Conservation (phyloP, 2,888 invertebrate genomes). For the Lomographa bimaculata region DNA sequence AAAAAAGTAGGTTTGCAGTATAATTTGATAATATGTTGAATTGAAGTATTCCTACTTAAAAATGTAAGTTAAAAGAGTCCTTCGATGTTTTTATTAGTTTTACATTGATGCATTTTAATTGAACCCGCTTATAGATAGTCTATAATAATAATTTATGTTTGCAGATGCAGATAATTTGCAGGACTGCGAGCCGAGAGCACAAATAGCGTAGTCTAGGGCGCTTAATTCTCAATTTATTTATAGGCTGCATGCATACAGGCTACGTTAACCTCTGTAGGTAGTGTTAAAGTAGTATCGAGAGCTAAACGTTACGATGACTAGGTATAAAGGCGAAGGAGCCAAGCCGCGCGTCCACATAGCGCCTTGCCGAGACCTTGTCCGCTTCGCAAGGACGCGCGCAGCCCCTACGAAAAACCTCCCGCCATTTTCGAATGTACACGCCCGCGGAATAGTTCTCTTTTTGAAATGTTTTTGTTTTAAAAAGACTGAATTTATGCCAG, state of each 20-base stretch:
- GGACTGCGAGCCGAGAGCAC: slow-evolving; percentile 9
- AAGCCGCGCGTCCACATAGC: slow-evolving; percentile 65
- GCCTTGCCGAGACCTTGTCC: slow-evolving; percentile 74
- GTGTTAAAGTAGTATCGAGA: slow-evolving; percentile 36
- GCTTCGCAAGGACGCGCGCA: slow-evolving; percentile 74
- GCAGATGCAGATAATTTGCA: slow-evolving; percentile 25
- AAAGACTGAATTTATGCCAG: slow-evolving; percentile 34
- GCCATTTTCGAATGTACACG: slow-evolving; percentile 71
- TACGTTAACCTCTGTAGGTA: slow-evolving; percentile 36
- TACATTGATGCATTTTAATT: background rate
- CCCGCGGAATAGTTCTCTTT: slow-evolving; percentile 63
- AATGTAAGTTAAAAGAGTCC: no score
- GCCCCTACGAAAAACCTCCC: slow-evolving; percentile 68
- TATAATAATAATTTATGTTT: slow-evolving; percentile 9
- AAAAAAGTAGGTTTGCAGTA: no score
- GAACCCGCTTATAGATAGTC: background rate
- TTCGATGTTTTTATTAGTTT: background rate
- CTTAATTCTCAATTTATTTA: slow-evolving; percentile 39
- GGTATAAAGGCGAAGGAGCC: slow-evolving; percentile 74
- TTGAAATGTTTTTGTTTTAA: slow-evolving; percentile 33
- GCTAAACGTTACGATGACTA: slow-evolving; percentile 56
- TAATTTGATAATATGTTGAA: no score
- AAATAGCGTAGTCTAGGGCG: slow-evolving; percentile 22
- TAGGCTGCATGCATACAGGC: slow-evolving; percentile 28
- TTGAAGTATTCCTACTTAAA: no score